Conservation (phyloP, 1,140 invertebrate genomes). For the Drosophila baimaii region DNA sequence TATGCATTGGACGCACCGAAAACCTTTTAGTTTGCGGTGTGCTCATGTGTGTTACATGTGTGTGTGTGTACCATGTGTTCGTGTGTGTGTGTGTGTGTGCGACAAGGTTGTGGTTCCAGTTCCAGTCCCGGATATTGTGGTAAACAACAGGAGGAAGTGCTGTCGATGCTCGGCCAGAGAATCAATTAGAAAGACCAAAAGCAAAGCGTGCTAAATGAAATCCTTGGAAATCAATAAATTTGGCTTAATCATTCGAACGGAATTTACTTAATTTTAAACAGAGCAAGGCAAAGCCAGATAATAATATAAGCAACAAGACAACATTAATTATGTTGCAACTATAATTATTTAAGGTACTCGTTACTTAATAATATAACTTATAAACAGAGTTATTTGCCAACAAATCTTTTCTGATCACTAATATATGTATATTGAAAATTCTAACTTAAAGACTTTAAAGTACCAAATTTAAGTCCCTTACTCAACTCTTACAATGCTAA, state of each 20-base stretch:
- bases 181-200: constrained; percentile 59
- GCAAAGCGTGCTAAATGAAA: constrained; percentile 24
- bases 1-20: constrained; percentile 60
- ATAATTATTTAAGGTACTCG: not conserved
- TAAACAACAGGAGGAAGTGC: constrained; percentile 61
- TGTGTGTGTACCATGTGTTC: not conserved
- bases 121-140: constrained; percentile 56
- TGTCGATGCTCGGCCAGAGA: constrained; percentile 50
- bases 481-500: not conserved
- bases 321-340: no score
- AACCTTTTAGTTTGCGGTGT: constrained; percentile 54
- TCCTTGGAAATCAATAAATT: constrained; percentile 29
- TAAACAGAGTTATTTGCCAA: not conserved
- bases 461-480: not conserved
- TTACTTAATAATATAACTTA: no score
- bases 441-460: not conserved
- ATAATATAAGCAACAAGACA: not conserved
- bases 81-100: constrained; percentile 8
- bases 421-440: not conserved
- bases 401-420: not conserved
- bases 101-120: constrained; percentile 54
- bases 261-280: not conserved
- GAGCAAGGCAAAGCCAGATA: not conserved
- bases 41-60: constrained; percentile 26
- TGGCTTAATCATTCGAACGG: constrained; percentile 24